Conservation (phyloP, 2,113 vertebrate genomes). For the Glaucidium brasilianum region DNA sequence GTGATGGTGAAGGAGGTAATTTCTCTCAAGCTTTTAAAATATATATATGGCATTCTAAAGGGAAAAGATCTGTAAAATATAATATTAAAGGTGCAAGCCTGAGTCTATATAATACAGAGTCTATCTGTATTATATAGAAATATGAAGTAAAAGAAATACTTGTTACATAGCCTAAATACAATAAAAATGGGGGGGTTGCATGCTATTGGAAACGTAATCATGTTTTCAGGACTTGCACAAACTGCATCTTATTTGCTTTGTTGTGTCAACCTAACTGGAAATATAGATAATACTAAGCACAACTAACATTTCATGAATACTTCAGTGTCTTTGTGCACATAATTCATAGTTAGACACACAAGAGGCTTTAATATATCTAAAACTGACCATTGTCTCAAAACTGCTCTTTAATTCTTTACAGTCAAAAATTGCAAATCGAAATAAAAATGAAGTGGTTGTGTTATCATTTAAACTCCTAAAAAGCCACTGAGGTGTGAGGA, state of each 20-base stretch:
- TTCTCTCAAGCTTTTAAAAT: neutral
- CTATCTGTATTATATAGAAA: neutral
- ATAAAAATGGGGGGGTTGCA: neutral
- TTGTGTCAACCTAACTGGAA: neutral
- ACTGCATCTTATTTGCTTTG: neutral
- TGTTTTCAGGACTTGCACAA: neutral
- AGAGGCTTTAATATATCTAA: neutral
- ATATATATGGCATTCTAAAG: neutral
- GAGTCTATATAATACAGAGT: no score
- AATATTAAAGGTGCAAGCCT: neutral
- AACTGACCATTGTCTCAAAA: neutral
- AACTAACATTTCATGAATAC: neutral
- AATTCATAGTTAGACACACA: neutral
- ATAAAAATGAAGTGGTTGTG: neutral
- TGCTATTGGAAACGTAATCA: neutral
- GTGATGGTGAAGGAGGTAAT: neutral
- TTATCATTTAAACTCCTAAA: neutral
- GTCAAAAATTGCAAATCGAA: neutral
- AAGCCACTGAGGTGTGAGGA: neutral
- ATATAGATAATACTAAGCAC: neutral
- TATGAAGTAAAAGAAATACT: neutral
- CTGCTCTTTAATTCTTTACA: neutral
- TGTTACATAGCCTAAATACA: neutral
- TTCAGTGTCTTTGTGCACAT: accelerated
- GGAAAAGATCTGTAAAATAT: neutral